A percentile compares a stretch with the other conserved stretches of the same genome.
phyloP scores from a whole-genome alignment of 2,797 vertebrate genomes.

The Labeo calbasu region DNA sequence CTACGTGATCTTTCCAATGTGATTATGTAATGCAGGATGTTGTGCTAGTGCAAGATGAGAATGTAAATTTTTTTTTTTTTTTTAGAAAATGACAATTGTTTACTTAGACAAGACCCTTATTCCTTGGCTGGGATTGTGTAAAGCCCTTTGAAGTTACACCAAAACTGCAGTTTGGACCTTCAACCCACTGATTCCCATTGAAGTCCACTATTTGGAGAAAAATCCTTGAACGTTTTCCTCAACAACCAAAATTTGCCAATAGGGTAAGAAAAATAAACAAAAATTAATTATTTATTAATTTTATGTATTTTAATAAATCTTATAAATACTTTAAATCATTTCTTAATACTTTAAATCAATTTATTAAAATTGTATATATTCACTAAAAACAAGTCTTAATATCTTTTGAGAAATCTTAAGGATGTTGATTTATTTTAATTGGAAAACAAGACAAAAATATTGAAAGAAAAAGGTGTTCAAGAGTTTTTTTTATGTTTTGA shows the following conservation, averaged over 20 bases:
- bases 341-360: not conserved
- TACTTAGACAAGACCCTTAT: no score
- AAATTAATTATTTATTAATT: not conserved
- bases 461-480: not conserved
- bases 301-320: not conserved
- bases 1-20: no score
- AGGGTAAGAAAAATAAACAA: not conserved
- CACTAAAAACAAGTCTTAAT: not conserved
- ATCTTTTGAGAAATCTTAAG: not conserved
- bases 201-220: no score
- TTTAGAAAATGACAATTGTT: no score
- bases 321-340: not conserved
- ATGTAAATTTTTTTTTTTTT: no score
- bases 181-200: no score
- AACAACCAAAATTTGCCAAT: not conserved
- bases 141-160: no score
- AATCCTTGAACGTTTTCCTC: no score
- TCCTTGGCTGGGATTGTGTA: no score
- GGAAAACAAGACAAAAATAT: not conserved
- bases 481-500: not conserved
- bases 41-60: no score
- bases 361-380: not conserved
- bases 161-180: no score
- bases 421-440: not conserved
- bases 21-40: no score